Evolutionary conservation across 1,140 invertebrate species (phyloP), one percentile per base, ranked within the genome.

Genomic region (Acromyrmex charruanus): DNA sequence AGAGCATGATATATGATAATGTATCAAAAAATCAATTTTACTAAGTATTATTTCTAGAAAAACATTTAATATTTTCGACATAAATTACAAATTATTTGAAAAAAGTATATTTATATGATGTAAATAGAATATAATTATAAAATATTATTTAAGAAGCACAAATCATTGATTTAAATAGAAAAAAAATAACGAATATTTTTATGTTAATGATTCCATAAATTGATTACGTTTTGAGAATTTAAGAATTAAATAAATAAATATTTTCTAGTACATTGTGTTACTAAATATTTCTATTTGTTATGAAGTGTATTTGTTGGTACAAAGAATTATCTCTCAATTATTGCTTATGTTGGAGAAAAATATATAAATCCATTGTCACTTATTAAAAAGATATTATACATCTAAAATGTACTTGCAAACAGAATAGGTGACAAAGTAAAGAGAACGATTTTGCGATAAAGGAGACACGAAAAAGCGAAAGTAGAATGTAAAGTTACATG

Each of bases 401-500:
- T 18, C 9, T 68, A 53, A 85, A 85, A 77, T 49, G 12, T 39
- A 44, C 49, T 59, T 49, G 2, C 6, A 44, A 79, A 31, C 59
- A 14, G 53, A 51, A 7, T 10, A 44, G 12, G 14, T 59, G 53
- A 51, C 31, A 35, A 12, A 63, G 25, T 21, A 35, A 75, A 75
- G 21, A 63, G 9, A 35, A 84, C 18, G 9, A 14, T 51, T 53
- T 18, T 14, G 16, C 3, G 21, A 28, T 51, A 21, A 75, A 31
- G 28, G 7, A 65, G 25, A 2, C 65, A 44, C 21, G 39, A 63
- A 53, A 72, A 65, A 65, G 12, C 12, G 39, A 77, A 85, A 51
- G 10, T 39, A 10, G 53, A 16, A 61, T 49, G 21, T 63, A 75
- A 77, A 75, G n/a, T 58, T 65, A 31, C 35, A 65, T 77, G 81